Conservation (phyloP, 2,113 vertebrate genomes). For the Noturus placidus region DNA sequence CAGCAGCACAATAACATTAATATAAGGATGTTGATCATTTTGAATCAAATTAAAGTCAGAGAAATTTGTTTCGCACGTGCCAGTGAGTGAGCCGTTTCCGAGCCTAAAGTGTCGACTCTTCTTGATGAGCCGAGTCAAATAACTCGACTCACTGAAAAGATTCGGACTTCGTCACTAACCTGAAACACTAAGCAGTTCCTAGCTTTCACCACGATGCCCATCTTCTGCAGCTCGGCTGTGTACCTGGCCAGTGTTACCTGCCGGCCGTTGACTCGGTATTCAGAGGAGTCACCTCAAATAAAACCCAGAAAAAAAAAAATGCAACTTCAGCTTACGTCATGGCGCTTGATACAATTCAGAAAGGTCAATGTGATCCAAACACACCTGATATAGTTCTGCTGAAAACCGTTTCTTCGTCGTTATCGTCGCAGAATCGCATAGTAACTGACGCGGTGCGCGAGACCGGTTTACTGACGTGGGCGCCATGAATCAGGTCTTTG, state of each 20-base stretch:
- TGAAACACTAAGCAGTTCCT: conserved; percentile 92
- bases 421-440: conserved; percentile 75
- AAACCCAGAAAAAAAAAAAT: background rate
- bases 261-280: conserved; percentile 75
- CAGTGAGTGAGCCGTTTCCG: too few species aligned
- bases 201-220: conserved; percentile 86
- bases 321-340: background rate
- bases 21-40: background rate
- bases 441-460: conserved; percentile 77
- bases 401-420: conserved; percentile 76
- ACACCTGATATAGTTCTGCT: conserved; percentile 79
- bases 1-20: background rate
- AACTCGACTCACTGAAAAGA: background rate
- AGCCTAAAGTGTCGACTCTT: background rate
- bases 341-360: background rate
- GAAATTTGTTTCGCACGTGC: background rate
- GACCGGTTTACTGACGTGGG: conserved; percentile 82
- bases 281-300: conserved; percentile 77
- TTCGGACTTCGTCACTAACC: conserved; percentile 63
- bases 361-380: background rate
- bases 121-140: background rate
- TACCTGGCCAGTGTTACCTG: conserved; percentile 75
- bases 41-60: background rate
- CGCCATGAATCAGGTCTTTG: conserved; percentile 86
- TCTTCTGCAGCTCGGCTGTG: conserved; percentile 76